A percentile compares a stretch with the other conserved stretches of the same genome.
phyloP scores from a whole-genome alignment of 2,113 vertebrate species.

The Protomyctophum bolini region DNA sequence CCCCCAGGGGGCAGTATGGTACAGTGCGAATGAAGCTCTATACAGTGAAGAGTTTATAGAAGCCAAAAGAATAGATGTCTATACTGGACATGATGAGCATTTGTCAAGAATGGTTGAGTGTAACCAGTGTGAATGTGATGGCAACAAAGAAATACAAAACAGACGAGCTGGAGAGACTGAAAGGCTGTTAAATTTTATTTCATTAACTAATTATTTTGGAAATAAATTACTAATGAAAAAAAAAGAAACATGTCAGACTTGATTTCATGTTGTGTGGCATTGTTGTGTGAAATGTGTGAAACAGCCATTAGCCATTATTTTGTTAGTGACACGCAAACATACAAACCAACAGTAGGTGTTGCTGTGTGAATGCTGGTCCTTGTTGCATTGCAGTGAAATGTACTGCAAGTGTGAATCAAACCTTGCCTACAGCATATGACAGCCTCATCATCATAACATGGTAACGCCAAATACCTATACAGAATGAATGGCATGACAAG shows the following conservation, averaged over 20 bases:
- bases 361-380: too few species aligned
- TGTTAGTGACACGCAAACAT: too few species aligned
- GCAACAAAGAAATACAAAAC: conserved; percentile 6
- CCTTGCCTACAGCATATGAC: too few species aligned
- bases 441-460: too few species aligned
- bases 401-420: too few species aligned
- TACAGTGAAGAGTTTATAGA: too few species aligned
- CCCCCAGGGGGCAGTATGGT: conserved; percentile 57
- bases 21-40: neutral
- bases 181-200: conserved; percentile 34
- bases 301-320: too few species aligned
- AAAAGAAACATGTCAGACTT: neutral
- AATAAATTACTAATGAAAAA: conserved; percentile 69
- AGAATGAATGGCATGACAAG: too few species aligned
- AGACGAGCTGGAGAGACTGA: conserved; percentile 25
- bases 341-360: too few species aligned
- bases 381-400: too few species aligned
- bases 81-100: neutral
- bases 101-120: neutral
- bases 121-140: neutral
- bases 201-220: conserved; percentile 53
- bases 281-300: neutral
- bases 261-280: neutral
- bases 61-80: too few species aligned
- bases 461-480: too few species aligned